phyloP scores from a whole-genome alignment of 2,113 vertebrate species.

The Narcine bancroftii region DNA sequence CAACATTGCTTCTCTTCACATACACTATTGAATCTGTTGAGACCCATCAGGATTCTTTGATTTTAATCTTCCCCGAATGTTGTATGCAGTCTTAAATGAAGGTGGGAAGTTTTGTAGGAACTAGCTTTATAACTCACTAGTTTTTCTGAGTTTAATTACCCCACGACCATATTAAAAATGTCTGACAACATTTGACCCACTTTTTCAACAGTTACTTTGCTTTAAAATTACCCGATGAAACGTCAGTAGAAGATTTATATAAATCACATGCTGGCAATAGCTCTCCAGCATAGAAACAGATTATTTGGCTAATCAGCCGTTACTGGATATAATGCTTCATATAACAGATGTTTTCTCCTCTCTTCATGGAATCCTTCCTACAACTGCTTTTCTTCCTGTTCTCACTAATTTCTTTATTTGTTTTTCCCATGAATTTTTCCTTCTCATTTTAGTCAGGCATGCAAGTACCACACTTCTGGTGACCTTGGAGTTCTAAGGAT shows the following conservation, averaged over 20 bases:
- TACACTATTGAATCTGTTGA: too few relatives aligned
- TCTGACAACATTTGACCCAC: not conserved
- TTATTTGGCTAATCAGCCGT: too few relatives aligned
- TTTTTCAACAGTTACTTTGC: not conserved
- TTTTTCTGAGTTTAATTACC: too few relatives aligned
- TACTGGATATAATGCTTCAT: not conserved
- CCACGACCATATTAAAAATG: not conserved
- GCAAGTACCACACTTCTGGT: not conserved
- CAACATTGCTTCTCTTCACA: too few relatives aligned
- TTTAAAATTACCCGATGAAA: not conserved
- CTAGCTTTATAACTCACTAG: too few relatives aligned
- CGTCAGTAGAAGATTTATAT: not conserved
- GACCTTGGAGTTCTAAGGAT: not conserved
- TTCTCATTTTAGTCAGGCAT: not conserved
- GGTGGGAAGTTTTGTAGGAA: too few relatives aligned
- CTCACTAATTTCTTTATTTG: not conserved
- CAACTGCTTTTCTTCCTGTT: not conserved
- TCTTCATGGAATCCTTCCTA: not conserved
- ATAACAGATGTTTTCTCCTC: not conserved
- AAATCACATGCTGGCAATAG: not conserved
- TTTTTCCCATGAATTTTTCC: not conserved
- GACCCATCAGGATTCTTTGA: too few relatives aligned
- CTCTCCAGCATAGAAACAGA: not conserved
- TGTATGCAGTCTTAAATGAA: too few relatives aligned
- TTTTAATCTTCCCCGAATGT: too few relatives aligned